phyloP scores from a whole-genome alignment of 2,113 vertebrate genomes.

The Vulpes ferrilata region DNA sequence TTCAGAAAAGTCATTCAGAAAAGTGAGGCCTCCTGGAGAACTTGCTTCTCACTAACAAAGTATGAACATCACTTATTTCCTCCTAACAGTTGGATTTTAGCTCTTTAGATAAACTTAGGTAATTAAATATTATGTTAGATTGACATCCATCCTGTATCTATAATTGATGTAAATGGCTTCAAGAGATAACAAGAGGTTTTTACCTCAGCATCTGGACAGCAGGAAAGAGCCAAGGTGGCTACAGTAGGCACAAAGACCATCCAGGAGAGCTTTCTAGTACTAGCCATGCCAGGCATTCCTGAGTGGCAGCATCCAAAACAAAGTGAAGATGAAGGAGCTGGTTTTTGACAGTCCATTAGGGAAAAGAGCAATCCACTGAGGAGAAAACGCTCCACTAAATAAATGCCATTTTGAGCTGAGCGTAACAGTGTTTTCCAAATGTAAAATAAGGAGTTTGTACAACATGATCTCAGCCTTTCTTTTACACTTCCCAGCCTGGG shows the following conservation, averaged over 20 bases:
- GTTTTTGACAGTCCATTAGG: neutral
- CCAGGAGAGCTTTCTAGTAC: neutral
- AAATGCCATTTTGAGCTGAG: neutral
- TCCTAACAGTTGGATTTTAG: constrained; percentile 18
- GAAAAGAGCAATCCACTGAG: neutral
- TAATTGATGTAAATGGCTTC: constrained; percentile 55
- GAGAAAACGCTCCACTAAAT: neutral
- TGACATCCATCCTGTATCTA: neutral
- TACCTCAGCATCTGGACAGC: neutral
- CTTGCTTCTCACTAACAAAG: constrained; percentile 35
- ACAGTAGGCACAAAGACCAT: neutral
- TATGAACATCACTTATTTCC: neutral
- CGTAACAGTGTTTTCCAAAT: neutral
- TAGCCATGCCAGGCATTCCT: neutral
- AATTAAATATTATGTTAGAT: constrained; percentile 53
- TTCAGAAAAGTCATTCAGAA: constrained; percentile 1
- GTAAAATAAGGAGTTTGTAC: neutral
- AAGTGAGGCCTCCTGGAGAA: neutral
- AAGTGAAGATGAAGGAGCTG: neutral
- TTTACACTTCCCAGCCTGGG: neutral
- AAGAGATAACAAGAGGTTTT: constrained; percentile 20
- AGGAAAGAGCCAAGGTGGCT: neutral
- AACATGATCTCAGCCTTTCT: neutral
- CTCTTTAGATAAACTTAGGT: constrained; percentile 38
- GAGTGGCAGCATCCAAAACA: constrained; percentile 14